Evolutionary conservation across 2,113 vertebrate genomes (phyloP).

Genomic region (Megaceryle maxima): DNA sequence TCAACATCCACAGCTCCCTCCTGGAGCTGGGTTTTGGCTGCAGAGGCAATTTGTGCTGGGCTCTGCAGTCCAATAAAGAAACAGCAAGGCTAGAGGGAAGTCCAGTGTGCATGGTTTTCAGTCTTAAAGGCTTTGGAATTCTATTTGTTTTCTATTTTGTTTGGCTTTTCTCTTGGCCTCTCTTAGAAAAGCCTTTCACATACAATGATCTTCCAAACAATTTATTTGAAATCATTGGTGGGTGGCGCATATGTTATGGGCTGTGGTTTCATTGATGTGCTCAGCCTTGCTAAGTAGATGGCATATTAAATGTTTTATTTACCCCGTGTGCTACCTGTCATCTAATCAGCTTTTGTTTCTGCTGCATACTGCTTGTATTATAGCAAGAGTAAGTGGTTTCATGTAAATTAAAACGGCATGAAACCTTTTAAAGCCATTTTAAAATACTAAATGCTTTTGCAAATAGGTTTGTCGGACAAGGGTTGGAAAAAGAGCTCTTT

Average conservation of each 20-base stretch:
- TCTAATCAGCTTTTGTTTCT: conserved; percentile 68
- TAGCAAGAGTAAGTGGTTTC: conserved; percentile 55
- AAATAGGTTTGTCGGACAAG: conserved; percentile 62
- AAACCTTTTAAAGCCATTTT: conserved; percentile 62
- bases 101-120: neutral
- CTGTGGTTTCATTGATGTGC: conserved; percentile 43
- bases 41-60: neutral
- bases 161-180: neutral
- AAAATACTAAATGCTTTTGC: conserved; percentile 56
- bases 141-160: neutral
- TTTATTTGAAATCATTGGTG: conserved; percentile 11
- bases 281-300: conserved; percentile 14
- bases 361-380: conserved; percentile 39
- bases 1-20: neutral
- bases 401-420: conserved; percentile 58
- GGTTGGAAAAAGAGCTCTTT: conserved; percentile 56
- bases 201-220: neutral
- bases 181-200: neutral
- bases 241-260: neutral
- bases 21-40: neutral
- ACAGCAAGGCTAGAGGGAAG: neutral
- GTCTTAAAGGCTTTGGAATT: neutral
- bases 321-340: conserved; percentile 46
- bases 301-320: conserved; percentile 65
- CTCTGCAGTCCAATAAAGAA: neutral